Conservation (phyloP, 1,140 invertebrate species). For the Aphidius ervi region DNA sequence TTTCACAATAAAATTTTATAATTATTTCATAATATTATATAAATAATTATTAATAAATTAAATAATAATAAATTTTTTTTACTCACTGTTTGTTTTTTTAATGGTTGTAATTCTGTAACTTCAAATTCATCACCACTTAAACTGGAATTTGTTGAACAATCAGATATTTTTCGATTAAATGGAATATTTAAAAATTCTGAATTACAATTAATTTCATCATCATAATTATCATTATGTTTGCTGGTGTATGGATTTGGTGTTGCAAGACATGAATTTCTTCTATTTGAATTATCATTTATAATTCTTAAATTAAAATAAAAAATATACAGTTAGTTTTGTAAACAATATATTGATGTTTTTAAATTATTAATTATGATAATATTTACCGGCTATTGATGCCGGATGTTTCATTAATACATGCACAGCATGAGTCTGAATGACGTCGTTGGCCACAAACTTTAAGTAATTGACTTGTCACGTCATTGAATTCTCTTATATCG, state of each 20-base stretch:
- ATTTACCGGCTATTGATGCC: conserved; percentile 22
- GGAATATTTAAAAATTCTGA: conserved; percentile 57
- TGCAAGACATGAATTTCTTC: conserved; percentile 43
- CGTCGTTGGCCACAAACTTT: conserved; percentile 39
- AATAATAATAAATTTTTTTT: conserved; percentile 2
- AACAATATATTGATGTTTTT: too few species aligned
- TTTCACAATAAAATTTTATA: too few species aligned
- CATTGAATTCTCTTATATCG: conserved; percentile 36
- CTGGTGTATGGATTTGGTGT: conserved; percentile 30
- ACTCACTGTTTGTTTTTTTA: conserved; percentile 49
- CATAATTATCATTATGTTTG: conserved; percentile 7
- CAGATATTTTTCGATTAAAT: conserved; percentile 59
- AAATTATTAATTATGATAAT: not conserved
- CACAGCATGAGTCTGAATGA: conserved; percentile 45
- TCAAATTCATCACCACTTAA: conserved; percentile 67
- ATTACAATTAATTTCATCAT: conserved; percentile 31
- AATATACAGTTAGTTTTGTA: not conserved
- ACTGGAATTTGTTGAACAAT: conserved; percentile 62
- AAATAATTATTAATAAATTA: conserved; percentile 13
- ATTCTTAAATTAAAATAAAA: conserved; percentile 6
- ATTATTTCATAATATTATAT: conserved; percentile 12
- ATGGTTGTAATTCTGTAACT: conserved; percentile 45
- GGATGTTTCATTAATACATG: conserved; percentile 27
- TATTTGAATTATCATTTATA: conserved; percentile 8
- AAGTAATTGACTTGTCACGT: conserved; percentile 28